phyloP scores from a whole-genome alignment of 30 jellyfish, hydroid and myxozoan genomes.

The Haliclystus octoradiatus region DNA sequence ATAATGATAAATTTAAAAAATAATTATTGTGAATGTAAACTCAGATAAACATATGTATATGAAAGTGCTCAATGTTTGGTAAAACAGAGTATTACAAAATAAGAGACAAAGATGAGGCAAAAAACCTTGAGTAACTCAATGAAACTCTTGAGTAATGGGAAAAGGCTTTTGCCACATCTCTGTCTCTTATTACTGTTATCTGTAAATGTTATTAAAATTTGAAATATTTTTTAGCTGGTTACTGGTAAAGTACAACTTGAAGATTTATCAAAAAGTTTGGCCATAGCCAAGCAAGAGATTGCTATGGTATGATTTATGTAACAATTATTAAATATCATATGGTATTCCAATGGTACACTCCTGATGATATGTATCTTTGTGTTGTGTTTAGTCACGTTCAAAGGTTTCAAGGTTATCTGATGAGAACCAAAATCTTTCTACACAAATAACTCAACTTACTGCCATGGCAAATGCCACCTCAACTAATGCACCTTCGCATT shows the following conservation, averaged over 20 bases:
- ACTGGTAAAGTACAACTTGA: constrained; percentile 53
- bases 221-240: constrained; percentile 38
- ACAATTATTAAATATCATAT: neutral
- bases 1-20: neutral
- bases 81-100: no score
- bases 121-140: no score
- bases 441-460: constrained; percentile 38
- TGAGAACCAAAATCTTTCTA: constrained; percentile 49
- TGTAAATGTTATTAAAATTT: no score
- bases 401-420: constrained; percentile 47
- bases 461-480: constrained; percentile 26
- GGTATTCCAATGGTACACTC: no score
- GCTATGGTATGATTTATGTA: constrained; percentile 25
- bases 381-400: constrained; percentile 34
- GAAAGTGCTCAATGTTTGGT: no score
- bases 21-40: no score
- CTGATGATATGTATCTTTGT: neutral
- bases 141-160: neutral
- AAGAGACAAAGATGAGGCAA: no score
- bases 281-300: constrained; percentile 44
- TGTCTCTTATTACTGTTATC: no score
- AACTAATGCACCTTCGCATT: constrained; percentile 33
- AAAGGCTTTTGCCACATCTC: neutral
- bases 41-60: no score
- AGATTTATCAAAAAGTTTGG: constrained; percentile 24